Evolutionary conservation across 2,113 vertebrate species (phyloP).

Genomic region (Pongo pygmaeus): DNA sequence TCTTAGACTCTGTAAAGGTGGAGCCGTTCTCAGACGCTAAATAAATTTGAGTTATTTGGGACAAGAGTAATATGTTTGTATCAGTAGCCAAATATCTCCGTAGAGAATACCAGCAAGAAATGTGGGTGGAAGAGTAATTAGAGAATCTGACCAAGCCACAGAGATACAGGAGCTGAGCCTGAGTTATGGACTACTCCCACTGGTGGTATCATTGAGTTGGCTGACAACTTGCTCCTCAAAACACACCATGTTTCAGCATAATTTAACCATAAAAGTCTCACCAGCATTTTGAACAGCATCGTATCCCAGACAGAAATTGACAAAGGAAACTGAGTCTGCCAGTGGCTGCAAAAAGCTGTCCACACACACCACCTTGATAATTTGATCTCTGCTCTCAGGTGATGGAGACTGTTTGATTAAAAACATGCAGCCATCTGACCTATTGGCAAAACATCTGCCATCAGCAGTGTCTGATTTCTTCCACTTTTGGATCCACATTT

Average conservation of each 20-base stretch:
- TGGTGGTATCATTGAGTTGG: not conserved
- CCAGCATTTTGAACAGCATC: not conserved
- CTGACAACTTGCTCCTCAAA: not conserved
- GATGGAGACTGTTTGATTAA: not conserved
- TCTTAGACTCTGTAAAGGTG: not conserved
- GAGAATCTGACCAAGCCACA: not conserved
- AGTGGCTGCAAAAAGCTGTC: too few relatives aligned
- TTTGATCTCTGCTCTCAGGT: not conserved
- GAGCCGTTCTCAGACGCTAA: not conserved
- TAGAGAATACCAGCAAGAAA: not conserved
- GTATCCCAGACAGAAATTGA: not conserved
- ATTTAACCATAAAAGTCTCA: not conserved
- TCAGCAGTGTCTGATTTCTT: not conserved
- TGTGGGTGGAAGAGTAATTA: not conserved
- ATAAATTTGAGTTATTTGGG: not conserved
- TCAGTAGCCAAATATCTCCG: not conserved
- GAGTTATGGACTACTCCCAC: too few relatives aligned
- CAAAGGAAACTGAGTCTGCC: not conserved
- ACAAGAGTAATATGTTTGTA: not conserved
- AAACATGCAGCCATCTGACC: not conserved
- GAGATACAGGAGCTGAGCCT: not conserved
- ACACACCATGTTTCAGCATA: not conserved
- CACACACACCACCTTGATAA: accelerated
- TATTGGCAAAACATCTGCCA: not conserved
- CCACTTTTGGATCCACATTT: not conserved